Evolutionary conservation across 2,797 vertebrate genomes (phyloP).

Genomic region (Fistularia tabacaria): DNA sequence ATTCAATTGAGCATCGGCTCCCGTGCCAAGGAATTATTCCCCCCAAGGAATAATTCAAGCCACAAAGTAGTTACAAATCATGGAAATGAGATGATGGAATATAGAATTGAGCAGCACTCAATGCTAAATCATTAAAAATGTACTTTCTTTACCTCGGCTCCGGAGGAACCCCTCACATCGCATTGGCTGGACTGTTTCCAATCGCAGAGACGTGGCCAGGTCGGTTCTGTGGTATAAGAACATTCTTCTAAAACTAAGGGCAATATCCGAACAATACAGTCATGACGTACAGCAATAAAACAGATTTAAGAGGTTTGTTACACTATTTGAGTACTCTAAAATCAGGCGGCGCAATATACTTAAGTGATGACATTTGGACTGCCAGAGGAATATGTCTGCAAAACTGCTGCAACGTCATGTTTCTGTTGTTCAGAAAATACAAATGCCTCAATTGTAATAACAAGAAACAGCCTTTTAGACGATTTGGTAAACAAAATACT

Average conservation of each 20-base stretch:
- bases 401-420: neutral
- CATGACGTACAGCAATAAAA: constrained; percentile 32
- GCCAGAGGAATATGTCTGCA: constrained; percentile 3
- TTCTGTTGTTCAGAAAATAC: neutral
- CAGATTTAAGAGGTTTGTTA: constrained; percentile 44
- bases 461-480: neutral
- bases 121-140: constrained; percentile 70
- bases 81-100: constrained; percentile 73
- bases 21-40: constrained; percentile 64
- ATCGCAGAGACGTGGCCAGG: constrained; percentile 14
- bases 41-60: constrained; percentile 62
- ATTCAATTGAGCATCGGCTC: constrained; percentile 56
- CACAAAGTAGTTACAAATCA: constrained; percentile 73
- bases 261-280: constrained; percentile 35
- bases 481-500: neutral
- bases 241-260: constrained; percentile 41
- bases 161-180: constrained; percentile 40
- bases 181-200: constrained; percentile 46
- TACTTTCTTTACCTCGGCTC: constrained; percentile 60
- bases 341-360: constrained; percentile 18
- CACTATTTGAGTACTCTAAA: constrained; percentile 30
- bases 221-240: constrained; percentile 30
- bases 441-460: neutral
- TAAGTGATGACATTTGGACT: constrained; percentile 19
- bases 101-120: constrained; percentile 62